A percentile compares a stretch with the other conserved stretches of the same genome.
phyloP scores from a whole-genome alignment of 92 coral and sea anemone species.

The Desmophyllum pertusum region DNA sequence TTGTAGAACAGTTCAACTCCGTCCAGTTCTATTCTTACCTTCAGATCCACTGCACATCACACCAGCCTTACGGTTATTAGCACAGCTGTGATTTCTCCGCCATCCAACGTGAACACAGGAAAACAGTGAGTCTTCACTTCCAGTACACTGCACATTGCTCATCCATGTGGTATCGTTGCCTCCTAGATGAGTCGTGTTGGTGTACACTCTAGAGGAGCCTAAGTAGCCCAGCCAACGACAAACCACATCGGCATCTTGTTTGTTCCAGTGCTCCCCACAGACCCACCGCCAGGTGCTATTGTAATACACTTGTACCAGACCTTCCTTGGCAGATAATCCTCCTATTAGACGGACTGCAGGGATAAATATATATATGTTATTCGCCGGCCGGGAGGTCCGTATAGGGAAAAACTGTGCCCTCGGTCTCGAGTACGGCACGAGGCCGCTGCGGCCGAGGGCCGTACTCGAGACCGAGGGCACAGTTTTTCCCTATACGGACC shows the following conservation, averaged over 20 bases:
- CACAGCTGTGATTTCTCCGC: slow-evolving; percentile 4
- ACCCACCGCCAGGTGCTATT: slow-evolving; percentile 51
- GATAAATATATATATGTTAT: no score
- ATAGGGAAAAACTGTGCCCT: no score
- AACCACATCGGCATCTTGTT: slow-evolving; percentile 50
- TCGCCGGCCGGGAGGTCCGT: no score
- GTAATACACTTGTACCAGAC: slow-evolving; percentile 52
- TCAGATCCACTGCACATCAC: slow-evolving; percentile 27
- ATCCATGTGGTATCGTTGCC: slow-evolving; percentile 18
- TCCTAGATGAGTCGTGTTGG: neutral
- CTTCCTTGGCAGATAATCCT: slow-evolving; percentile 37
- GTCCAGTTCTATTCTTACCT: slow-evolving; percentile 10
- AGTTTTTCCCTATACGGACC: no score
- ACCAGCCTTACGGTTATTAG: slow-evolving; percentile 11
- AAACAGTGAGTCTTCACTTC: slow-evolving; percentile 23
- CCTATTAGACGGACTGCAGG: slow-evolving; percentile 49
- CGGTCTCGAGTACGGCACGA: no score
- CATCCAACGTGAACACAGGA: slow-evolving; percentile 11
- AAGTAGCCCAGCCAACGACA: slow-evolving; percentile 57
- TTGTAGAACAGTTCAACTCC: no score
- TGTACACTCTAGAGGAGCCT: neutral
- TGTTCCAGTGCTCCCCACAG: slow-evolving; percentile 53
- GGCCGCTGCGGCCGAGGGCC: no score
- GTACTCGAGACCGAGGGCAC: no score
- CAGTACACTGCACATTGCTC: slow-evolving; percentile 26